Evolutionary conservation across 2,113 vertebrate species (phyloP).

Genomic region (Syrrhaptes paradoxus): DNA sequence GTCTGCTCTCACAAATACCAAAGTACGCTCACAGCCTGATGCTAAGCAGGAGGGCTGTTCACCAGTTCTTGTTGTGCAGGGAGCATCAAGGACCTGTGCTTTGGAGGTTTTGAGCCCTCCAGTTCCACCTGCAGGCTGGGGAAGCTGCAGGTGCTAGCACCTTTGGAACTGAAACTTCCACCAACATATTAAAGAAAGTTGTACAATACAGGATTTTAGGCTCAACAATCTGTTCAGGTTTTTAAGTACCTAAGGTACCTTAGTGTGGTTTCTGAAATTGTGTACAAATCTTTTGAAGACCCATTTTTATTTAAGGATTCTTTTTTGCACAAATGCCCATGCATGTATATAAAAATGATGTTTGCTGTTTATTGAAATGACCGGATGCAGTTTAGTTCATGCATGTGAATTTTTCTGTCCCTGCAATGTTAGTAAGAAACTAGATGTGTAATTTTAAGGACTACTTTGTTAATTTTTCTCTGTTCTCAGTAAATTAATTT

Average conservation of each 20-base stretch:
- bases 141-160: background rate
- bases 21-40: background rate
- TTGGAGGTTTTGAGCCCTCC: background rate
- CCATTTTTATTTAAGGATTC: background rate
- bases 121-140: background rate
- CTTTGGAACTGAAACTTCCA: background rate
- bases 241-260: background rate
- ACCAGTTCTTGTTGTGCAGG: background rate
- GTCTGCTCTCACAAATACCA: background rate
- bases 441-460: background rate
- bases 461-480: background rate
- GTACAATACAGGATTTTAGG: background rate
- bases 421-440: background rate
- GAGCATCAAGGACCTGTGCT: no score
- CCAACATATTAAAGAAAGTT: background rate
- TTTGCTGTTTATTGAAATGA: background rate
- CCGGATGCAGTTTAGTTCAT: background rate
- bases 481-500: background rate
- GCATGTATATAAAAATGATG: background rate
- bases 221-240: background rate
- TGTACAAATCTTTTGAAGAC: background rate
- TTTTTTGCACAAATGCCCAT: background rate
- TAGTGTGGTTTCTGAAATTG: background rate
- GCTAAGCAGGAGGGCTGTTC: background rate
- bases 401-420: background rate